Conservation (phyloP, 2,888 invertebrate genomes). For the Drosophila kuntzei region DNA sequence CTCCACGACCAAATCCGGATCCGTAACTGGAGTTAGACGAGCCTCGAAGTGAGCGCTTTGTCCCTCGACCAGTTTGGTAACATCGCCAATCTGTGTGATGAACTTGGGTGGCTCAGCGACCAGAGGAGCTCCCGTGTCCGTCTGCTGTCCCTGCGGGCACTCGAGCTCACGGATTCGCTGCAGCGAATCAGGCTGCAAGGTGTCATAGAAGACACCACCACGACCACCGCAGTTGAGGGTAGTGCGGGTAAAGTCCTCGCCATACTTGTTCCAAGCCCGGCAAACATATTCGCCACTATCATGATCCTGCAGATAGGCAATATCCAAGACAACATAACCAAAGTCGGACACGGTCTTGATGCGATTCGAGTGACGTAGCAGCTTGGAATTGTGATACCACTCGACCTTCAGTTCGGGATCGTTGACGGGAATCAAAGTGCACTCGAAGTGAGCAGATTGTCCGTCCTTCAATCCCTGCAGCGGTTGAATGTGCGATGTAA, state of each 20-base stretch:
- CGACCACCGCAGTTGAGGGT: slow-evolving; percentile 93
- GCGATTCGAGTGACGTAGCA: slow-evolving; percentile 94
- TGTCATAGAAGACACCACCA: slow-evolving; percentile 94
- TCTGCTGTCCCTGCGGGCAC: slow-evolving; percentile 88
- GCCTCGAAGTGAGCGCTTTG: slow-evolving; percentile 98
- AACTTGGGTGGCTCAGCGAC: slow-evolving; percentile 95
- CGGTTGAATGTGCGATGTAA: slow-evolving; percentile 94
- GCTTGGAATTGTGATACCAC: slow-evolving; percentile 98
- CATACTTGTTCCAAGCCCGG: slow-evolving; percentile 95
- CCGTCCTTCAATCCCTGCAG: slow-evolving; percentile 95
- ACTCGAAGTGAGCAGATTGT: slow-evolving; percentile 97
- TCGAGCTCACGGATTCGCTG: slow-evolving; percentile 95
- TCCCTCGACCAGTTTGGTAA: slow-evolving; percentile 95
- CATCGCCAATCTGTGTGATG: slow-evolving; percentile 93
- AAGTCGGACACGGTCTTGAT: slow-evolving; percentile 98
- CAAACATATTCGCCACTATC: slow-evolving; percentile 97
- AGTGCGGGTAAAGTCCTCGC: slow-evolving; percentile 95
- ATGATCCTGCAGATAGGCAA: slow-evolving; percentile 96
- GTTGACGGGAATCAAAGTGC: slow-evolving; percentile 96
- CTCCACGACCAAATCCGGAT: slow-evolving; percentile 97
- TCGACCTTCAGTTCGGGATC: slow-evolving; percentile 97
- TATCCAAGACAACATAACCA: slow-evolving; percentile 97
- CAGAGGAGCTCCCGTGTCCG: slow-evolving; percentile 87
- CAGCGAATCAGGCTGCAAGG: slow-evolving; percentile 95
- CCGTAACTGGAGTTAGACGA: slow-evolving; percentile 95